These are phyloP conservation scores for Dinomys branickii DNA, from an alignment of 2,113 vertebrate species.

Conservation along the genomic window DNA sequence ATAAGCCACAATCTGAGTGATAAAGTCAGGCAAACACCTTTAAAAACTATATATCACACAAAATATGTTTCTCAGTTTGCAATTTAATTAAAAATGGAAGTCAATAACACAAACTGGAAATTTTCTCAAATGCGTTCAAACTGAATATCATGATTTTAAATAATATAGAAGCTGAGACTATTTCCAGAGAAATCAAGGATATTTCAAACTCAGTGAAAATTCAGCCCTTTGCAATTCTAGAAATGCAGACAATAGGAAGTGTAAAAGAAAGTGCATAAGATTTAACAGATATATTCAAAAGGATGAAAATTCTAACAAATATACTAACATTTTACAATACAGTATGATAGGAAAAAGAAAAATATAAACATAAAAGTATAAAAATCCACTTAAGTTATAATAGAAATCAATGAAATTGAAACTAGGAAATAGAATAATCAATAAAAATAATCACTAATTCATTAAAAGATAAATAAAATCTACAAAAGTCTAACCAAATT, in stretches of 20 bases:
- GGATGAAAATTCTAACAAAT: not conserved
- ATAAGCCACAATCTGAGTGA: not conserved
- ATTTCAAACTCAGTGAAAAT: not conserved
- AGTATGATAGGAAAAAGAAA: not conserved
- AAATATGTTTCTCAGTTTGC: not conserved
- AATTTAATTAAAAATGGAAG: not conserved
- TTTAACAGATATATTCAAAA: not conserved
- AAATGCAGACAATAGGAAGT: not conserved
- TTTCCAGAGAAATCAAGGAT: not conserved
- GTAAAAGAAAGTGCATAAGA: not conserved
- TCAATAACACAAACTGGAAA: not conserved
- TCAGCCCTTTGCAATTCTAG: not conserved
- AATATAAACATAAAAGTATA: not conserved
- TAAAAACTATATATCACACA: not conserved
- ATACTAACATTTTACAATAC: not conserved
- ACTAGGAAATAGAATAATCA: not conserved
- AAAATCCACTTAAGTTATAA: not conserved
- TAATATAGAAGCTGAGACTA: not conserved
- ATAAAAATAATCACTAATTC: not conserved
- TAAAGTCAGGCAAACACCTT: not conserved
- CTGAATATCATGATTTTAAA: not conserved
- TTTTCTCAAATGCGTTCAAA: not conserved
- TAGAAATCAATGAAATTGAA: not conserved
- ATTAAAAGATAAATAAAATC: not conserved
- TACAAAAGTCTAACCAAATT: not conserved